These are phyloP conservation scores for Drosophila bunnanda DNA, from an alignment of 2,888 invertebrate genomes.

Conservation along the genomic window DNA sequence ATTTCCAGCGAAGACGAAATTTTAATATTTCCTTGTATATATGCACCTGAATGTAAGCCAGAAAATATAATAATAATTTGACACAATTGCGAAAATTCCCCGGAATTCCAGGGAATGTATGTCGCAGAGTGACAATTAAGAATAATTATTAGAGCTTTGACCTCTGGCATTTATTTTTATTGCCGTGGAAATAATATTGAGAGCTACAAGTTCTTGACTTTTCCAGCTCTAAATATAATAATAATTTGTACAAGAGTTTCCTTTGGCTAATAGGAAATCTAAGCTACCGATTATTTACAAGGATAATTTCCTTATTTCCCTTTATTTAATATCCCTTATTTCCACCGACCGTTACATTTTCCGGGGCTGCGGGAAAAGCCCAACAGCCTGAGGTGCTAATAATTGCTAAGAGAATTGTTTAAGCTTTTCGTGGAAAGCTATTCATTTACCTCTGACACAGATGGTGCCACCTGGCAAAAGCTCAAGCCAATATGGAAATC, in stretches of 20 bases:
- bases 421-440: slow-evolving; percentile 18
- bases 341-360: slow-evolving; percentile 30
- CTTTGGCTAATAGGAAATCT: no score
- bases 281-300: no score
- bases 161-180: not conserved
- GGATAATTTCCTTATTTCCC: not conserved
- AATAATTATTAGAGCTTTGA: not conserved
- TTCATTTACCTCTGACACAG: slow-evolving; percentile 13
- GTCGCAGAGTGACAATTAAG: no score
- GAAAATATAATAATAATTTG: not conserved
- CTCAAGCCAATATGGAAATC: slow-evolving; percentile 32
- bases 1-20: slow-evolving; percentile 3
- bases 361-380: slow-evolving; percentile 3
- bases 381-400: slow-evolving; percentile 11
- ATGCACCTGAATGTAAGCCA: not conserved
- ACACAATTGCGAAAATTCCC: not conserved
- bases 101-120: not conserved
- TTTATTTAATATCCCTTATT: not conserved
- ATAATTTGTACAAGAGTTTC: not conserved
- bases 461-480: slow-evolving; percentile 57
- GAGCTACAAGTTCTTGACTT: not conserved
- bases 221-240: not conserved
- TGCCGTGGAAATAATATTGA: not conserved
- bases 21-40: not conserved
- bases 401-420: slow-evolving; percentile 3